phyloP scores from a whole-genome alignment of 2,113 vertebrate species.

The Excalfactoria chinensis region DNA sequence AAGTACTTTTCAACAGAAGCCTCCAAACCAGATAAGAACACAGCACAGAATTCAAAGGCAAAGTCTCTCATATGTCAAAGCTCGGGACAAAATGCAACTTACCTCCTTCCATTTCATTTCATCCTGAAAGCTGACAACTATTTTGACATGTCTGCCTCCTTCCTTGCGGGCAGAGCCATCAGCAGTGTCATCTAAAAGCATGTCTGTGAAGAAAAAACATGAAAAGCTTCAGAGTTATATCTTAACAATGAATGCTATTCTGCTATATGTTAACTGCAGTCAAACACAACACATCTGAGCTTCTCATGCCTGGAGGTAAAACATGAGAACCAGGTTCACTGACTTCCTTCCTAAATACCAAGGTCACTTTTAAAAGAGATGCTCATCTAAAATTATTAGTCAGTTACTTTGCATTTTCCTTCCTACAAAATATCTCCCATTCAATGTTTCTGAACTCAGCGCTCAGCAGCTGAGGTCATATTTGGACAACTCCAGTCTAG shows the following conservation, averaged over 20 bases:
- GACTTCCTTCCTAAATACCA: neutral
- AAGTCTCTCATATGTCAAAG: neutral
- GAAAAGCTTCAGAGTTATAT: constrained; percentile 60
- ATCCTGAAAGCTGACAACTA: constrained; percentile 90
- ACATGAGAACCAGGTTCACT: neutral
- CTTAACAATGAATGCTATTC: neutral
- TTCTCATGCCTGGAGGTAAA: constrained; percentile 12
- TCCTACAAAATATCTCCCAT: neutral
- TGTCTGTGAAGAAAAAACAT: constrained; percentile 84
- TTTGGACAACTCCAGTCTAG: constrained; percentile 24
- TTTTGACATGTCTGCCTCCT: constrained; percentile 93
- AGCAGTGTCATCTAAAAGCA: constrained; percentile 92
- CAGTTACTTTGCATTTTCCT: constrained; percentile 10
- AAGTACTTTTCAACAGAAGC: neutral
- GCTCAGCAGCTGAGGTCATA: constrained; percentile 62
- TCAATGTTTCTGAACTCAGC: constrained; percentile 62
- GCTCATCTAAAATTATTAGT: constrained; percentile 13
- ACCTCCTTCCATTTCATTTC: constrained; percentile 92
- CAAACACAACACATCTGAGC: neutral
- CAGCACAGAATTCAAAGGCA: neutral
- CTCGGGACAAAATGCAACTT: constrained; percentile 56
- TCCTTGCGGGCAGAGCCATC: constrained; percentile 91
- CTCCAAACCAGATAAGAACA: neutral
- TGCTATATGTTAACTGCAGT: constrained; percentile 44
- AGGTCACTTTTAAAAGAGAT: neutral